Conservation (phyloP, 2,888 invertebrate species). For the Dexiosoma caninum region DNA sequence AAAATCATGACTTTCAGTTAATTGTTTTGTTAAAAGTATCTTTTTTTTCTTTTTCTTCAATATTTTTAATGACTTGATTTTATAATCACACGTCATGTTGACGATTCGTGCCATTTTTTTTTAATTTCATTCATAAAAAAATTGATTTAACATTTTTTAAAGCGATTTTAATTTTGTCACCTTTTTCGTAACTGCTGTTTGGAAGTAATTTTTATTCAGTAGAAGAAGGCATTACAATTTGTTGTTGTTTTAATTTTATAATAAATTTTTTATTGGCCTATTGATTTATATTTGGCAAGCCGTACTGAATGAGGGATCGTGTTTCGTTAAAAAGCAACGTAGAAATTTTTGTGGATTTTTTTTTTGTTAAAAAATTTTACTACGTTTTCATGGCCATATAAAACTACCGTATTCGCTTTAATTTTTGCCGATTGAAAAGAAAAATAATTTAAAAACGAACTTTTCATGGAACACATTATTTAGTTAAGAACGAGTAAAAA, state of each 20-base stretch:
- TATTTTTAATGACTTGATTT: slow-evolving; percentile 39
- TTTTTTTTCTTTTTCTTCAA: not conserved
- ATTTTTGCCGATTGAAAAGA: not conserved
- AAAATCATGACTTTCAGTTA: not conserved
- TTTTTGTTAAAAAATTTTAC: slow-evolving; percentile 11
- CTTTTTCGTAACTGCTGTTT: not conserved
- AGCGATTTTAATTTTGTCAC: slow-evolving; percentile 53
- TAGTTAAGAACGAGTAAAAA: not conserved
- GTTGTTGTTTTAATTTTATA: not conserved
- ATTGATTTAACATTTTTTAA: not conserved
- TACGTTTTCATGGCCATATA: slow-evolving; percentile 5
- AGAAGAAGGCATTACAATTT: not conserved
- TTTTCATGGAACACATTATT: not conserved
- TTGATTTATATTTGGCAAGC: slow-evolving; percentile 31
- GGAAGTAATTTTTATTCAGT: not conserved
- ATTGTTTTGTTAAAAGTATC: not conserved
- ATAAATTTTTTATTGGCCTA: slow-evolving; percentile 30
- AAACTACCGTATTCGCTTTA: slow-evolving; percentile 33
- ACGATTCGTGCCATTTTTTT: slow-evolving; percentile 1
- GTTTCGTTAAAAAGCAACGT: not conserved
- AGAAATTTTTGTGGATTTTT: not conserved
- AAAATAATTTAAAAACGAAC: not conserved
- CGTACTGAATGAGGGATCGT: slow-evolving; percentile 28
- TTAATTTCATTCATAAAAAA: slow-evolving; percentile 30
- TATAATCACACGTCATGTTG: slow-evolving; percentile 37